Percentiles rank a stretch among this genome's conserved stretches.
Evolutionary conservation across 1,140 invertebrate species (phyloP).

Genomic region (Ips typographus): DNA sequence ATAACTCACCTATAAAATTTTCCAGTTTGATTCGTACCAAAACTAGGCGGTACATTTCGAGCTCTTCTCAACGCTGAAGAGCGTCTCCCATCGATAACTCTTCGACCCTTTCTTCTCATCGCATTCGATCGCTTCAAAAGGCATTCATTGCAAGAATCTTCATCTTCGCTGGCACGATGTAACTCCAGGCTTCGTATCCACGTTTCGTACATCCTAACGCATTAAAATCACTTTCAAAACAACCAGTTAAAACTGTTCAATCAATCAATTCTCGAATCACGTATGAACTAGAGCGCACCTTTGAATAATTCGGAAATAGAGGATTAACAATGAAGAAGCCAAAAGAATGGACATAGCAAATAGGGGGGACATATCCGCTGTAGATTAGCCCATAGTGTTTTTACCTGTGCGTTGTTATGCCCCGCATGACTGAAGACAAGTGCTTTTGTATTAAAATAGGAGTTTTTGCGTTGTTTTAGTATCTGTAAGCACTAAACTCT

Average conservation of each 20-base stretch:
- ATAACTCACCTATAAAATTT: slow-evolving; percentile 2
- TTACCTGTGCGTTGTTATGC: slow-evolving; percentile 21
- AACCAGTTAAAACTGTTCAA: background rate
- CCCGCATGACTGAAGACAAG: slow-evolving; percentile 26
- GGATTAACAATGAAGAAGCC: slow-evolving; percentile 13
- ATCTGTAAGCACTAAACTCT: too few species aligned
- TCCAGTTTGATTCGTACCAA: background rate
- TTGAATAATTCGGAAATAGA: slow-evolving; percentile 15
- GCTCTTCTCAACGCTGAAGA: background rate
- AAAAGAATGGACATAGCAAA: slow-evolving; percentile 19
- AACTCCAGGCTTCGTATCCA: slow-evolving; percentile 29
- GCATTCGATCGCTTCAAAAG: slow-evolving; percentile 40
- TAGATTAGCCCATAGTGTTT: slow-evolving; percentile 22
- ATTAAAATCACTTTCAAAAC: background rate
- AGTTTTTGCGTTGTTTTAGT: slow-evolving; percentile 1
- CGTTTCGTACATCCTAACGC: background rate
- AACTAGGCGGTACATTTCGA: background rate
- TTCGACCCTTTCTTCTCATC: slow-evolving; percentile 27
- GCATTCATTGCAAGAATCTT: slow-evolving; percentile 28
- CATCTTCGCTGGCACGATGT: slow-evolving; percentile 8
- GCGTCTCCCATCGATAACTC: slow-evolving; percentile 1
- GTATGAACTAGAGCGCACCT: slow-evolving; percentile 7
- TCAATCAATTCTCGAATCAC: background rate
- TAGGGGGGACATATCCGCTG: slow-evolving; percentile 27
- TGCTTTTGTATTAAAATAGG: slow-evolving; percentile 7